Evolutionary conservation across 2,113 vertebrate genomes (phyloP).

Genomic region (Merops nubicus): DNA sequence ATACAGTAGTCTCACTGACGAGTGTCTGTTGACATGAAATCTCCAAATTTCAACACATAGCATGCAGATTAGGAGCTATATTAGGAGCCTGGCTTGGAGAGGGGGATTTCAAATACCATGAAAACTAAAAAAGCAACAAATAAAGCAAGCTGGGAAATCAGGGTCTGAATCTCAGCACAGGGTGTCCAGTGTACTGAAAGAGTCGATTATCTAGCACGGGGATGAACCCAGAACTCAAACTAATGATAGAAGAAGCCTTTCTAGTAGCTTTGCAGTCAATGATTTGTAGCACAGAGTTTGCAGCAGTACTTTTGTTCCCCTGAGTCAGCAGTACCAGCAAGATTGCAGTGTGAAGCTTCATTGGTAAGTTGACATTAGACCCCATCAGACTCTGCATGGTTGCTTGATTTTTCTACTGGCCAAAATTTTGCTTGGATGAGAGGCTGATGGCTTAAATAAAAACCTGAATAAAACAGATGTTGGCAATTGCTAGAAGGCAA

Average conservation of each 20-base stretch:
- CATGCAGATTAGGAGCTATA: background rate
- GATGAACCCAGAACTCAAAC: background rate
- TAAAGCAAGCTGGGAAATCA: background rate
- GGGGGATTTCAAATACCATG: background rate
- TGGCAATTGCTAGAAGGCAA: background rate
- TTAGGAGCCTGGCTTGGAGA: background rate
- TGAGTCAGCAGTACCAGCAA: background rate
- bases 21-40: background rate
- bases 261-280: background rate
- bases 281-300: background rate
- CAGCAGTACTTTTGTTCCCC: background rate
- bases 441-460: background rate
- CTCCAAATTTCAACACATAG: background rate
- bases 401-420: background rate
- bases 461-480: background rate
- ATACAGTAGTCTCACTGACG: background rate
- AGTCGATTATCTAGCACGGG: accelerated
- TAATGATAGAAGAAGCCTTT: background rate
- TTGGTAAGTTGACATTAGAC: background rate
- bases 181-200: background rate
- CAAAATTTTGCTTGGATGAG: background rate
- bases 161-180: background rate
- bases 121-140: background rate
- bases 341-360: background rate
- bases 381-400: background rate